Evolutionary conservation across 2,797 vertebrate species (phyloP), one percentile per base, ranked within the genome.

Genomic region (Microctenopoma steveboyesi): DNA sequence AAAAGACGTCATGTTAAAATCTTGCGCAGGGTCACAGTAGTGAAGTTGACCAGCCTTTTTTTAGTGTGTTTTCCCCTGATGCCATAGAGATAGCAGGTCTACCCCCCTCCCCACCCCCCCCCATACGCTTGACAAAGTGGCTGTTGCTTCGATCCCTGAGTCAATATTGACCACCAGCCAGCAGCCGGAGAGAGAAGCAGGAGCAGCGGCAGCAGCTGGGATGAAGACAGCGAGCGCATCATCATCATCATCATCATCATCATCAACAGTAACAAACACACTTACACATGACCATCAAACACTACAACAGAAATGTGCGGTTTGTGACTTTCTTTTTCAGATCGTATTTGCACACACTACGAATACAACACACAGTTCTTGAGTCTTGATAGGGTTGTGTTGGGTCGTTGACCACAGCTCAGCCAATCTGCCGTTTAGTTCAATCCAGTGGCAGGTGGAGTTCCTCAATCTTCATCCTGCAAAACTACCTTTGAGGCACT

Each of bases 101-200:
- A 5, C 4, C 30, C 4, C 30, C 30, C 30, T 70, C 69, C 42
- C 28, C 4, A 5, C 30, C 4, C 30, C 5, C 5, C 72, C 69
- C 42, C 28, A 42, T 63, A 67, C 62, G 66, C 83, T 61, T 76
- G 81, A 89, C 86, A 89, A 89, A 92, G 91, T 91, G 86, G 86
- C 83, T 86, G 82, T 86, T 83, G 85, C 91, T 83, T 91, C 85
- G 43, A 88, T 90, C 87, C 80, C 71, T 91, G 86, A 90, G 91
- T 94, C 91, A 93, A 92, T 93, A 93, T 94, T 93, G 89, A 93
- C 91, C 83, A 53, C 53, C 71, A 62, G 84, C 76, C 75, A 62
- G 76, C 68, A 78, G 22, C 22, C 22, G 69, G 63, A 67, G 61
- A 74, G 84, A 65, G 71, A 61, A 69, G 77, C 68, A 33, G 30